Evolutionary conservation across 2,797 vertebrate genomes (phyloP), one percentile per base, ranked within the genome.

Genomic region (Lagorchestes hirsutus): DNA sequence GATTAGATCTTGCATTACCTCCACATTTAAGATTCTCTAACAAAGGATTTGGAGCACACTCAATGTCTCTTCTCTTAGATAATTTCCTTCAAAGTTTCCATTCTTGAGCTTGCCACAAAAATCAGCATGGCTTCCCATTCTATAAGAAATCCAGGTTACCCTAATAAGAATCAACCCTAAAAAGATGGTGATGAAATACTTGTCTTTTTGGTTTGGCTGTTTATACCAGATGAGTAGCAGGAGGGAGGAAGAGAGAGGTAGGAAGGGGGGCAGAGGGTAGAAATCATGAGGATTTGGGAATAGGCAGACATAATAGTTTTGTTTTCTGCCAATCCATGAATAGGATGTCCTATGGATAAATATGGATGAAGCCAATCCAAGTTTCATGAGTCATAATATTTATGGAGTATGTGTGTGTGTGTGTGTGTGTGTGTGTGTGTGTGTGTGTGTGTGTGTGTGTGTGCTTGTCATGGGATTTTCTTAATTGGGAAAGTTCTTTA

Each of bases 21-120:
- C 27, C 14, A 50, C 57, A 18, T 46, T 82, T 34, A 91, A 54
- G 40, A 59, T 16, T 95, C 95, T 57, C 40, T 62, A 57, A 91
- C 54, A 46, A 55, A 40, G 2, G 46, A 16, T 46, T 67, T 5
- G 93, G 96, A 56, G 4, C 40, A 52, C 18, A 29, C 27, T 12
- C 62, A 92, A 27, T 56, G 34, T 59, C 6, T 11, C 92, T 95
- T 90, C 90, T 58, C 24, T 56, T 94, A 56, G 28, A 58, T 46
- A 54, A 91, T 90, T 95, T 95, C 92, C 14, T 87, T 34, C 59
- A 93, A 93, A 8, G 40, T 8, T 8, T 82, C 74, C 40, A 46
- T 34, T 13, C 13, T 62, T 90, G 92, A 57, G 55, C 31, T 8
- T 82, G 10, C 91, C 40, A 67, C 52, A 54, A 93, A 95, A 95